Base-by-base conservation (phyloP, 2,113 vertebrate species). In the Opisthocomus hoazin region DNA sequence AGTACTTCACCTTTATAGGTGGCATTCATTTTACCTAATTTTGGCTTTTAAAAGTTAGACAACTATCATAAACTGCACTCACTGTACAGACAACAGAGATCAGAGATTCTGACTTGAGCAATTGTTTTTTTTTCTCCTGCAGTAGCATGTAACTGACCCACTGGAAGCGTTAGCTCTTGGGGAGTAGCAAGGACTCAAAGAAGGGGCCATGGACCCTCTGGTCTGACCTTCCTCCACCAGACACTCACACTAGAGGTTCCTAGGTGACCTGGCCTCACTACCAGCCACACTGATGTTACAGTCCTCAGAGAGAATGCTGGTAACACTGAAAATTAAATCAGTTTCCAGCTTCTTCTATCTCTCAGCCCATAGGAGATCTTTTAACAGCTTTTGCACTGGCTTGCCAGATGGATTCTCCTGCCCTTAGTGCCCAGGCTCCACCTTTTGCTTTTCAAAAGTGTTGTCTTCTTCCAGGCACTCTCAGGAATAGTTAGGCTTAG, bases 141-240 rank as follows among this genome's bases (percentile, higher is more conserved):
- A 75, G 34, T 11, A 53, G 12, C 37, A n/a, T 0, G 4, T 10
- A 53, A 19, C 13, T 71, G 12, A 34, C 27, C 11, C 53, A 63
- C 20, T 39, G 39, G 17, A 20, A 36, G 12, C 76, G 11, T 7
- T 77, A 77, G 65, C 36, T 39, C 26, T 26, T 46, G 27, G 5
- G 29, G 18, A 81, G 20, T 20, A 76, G 13, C 11, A 88, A 79
- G 43, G 18, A 34, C 26, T 53, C 54, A 37, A 37, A 4, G 12
- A 65, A 81, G 3, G 1, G 9, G 32, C 26, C 0, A 0, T 34
- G 6, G 36, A 51, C 13, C 6, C 12, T 57, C 12, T 77, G 48
- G 12, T 71, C 66, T 54, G 66, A 58, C 6, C 9, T 80, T 3
- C 9, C 73, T 68, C 53, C 19, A 80, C 26, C 9, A 34, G 9